phyloP scores from a whole-genome alignment of 2,797 vertebrate genomes.

The Phrynocephalus vlangalii region DNA sequence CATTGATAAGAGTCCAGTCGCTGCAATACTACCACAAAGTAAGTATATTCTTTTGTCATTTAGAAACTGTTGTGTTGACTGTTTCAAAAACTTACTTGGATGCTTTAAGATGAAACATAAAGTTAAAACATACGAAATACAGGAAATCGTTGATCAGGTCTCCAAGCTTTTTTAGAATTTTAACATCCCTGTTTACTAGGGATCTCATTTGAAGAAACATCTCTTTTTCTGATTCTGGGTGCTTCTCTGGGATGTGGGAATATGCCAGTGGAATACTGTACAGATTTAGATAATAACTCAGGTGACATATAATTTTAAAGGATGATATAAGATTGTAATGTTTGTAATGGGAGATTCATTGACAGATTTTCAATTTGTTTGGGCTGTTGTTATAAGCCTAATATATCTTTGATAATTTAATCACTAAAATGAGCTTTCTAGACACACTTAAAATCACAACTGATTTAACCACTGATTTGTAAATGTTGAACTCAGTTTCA shows the following conservation, averaged over 20 bases:
- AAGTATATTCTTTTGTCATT: slow-evolving; percentile 50
- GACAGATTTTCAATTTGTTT: not conserved
- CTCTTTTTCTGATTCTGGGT: not conserved
- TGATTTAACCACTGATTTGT: not conserved
- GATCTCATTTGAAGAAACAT: not conserved
- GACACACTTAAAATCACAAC: not conserved
- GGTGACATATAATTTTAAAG: not conserved
- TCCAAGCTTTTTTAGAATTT: not conserved
- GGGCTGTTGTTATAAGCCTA: not conserved
- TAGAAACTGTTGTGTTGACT: not conserved
- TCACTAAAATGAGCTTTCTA: not conserved
- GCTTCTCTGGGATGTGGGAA: not conserved
- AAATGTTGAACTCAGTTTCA: not conserved
- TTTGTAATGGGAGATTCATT: not conserved
- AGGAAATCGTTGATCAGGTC: not conserved
- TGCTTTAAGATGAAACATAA: not conserved
- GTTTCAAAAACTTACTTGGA: not conserved
- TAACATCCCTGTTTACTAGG: not conserved
- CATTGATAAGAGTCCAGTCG: slow-evolving; percentile 86
- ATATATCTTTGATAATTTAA: not conserved
- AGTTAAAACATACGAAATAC: too few relatives aligned
- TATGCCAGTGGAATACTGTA: not conserved
- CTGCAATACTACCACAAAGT: slow-evolving; percentile 89
- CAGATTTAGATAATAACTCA: not conserved
- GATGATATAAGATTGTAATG: not conserved